Evolutionary conservation across 2,797 vertebrate species (phyloP), one percentile per base, ranked within the genome.

Genomic region (Hafferia zeledoni): DNA sequence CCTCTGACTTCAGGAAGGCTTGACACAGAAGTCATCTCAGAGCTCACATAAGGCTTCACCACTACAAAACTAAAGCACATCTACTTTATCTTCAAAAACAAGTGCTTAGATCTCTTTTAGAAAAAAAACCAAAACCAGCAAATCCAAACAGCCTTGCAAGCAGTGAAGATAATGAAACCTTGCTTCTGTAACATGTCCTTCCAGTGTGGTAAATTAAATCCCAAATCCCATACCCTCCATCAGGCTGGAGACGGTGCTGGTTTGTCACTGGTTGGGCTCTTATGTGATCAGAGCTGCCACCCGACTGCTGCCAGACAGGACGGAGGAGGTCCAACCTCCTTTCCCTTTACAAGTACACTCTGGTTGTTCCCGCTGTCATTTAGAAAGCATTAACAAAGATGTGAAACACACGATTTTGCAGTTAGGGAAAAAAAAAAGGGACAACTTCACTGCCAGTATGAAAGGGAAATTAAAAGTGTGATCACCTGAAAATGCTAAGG

Each of bases 201-300:
- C 31, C 55, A 88, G 33, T 6, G 13, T 25, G 46, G 52, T 25
- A 72, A 59, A 0, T 59, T 46, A 92, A 70, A 83, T 28, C 68
- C 28, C n/a, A 83, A 77, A 56, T 37, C 31, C 55, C 27, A 57
- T 15, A 4, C 35, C 20, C 11, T 83, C 52, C 35, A 70, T 17
- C 75, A 72, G 44, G 44, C 53, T 64, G 69, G 23, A 74, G 64
- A 65, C 0, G 0, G 76, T 3, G 3, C 20, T 80, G 59, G 53
- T 33, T 75, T 75, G 33, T 60, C 78, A 68, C 28, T 4, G 2
- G 19, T 16, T 0, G 0, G 18, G 57, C 46, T 76, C 50, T 12
- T 17, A 61, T 39, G 50, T 0, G 0, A 74, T 4, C 16, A 2
- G 1, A 61, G 47, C 47, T 74, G 47, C 31, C n/a, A 60, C 17